Percentiles rank a stretch among this genome's conserved stretches.
Evolutionary conservation across 2,113 vertebrate genomes (phyloP).

Genomic region (Prunella fulvescens): DNA sequence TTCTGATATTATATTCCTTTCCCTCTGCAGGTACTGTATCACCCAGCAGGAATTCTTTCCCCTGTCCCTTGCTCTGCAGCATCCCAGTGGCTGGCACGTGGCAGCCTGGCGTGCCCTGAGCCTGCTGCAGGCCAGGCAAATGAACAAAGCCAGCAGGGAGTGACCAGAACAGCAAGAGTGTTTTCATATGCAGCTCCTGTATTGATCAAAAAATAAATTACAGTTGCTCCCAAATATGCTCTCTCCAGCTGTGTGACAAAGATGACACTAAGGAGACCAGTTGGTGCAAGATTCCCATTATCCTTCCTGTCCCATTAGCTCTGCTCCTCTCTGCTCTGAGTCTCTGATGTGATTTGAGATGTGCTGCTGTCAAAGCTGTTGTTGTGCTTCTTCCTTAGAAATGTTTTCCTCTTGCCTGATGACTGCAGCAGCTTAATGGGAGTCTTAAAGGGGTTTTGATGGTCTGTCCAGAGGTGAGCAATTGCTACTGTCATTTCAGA

Average conservation of each 20-base stretch:
- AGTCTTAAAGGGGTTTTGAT: not conserved
- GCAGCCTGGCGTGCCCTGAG: not conserved
- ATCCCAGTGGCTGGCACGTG: not conserved
- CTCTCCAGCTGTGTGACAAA: not conserved
- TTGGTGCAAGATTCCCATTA: not conserved
- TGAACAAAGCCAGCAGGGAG: not conserved
- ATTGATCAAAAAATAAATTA: not conserved
- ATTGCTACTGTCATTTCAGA: not conserved
- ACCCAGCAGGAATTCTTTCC: not conserved
- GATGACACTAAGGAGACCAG: not conserved
- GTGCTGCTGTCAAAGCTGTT: constrained; percentile 6
- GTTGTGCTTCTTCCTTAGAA: not conserved
- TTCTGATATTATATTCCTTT: not conserved
- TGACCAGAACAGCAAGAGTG: fast-evolving
- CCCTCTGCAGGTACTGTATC: not conserved
- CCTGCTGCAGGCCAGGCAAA: not conserved
- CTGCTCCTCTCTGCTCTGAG: not conserved
- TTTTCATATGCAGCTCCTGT: not conserved
- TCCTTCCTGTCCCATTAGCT: not conserved
- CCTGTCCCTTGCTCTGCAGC: not conserved
- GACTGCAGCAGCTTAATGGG: not conserved
- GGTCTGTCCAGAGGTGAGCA: not conserved
- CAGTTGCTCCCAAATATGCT: not conserved
- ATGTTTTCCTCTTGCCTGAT: not conserved
- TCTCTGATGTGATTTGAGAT: not conserved